Percentiles rank a stretch among this genome's conserved stretches.
These are phyloP conservation scores for Exephanes ischioxanthus DNA, from an alignment of 2,888 invertebrate species.

Conservation along the genomic window DNA sequence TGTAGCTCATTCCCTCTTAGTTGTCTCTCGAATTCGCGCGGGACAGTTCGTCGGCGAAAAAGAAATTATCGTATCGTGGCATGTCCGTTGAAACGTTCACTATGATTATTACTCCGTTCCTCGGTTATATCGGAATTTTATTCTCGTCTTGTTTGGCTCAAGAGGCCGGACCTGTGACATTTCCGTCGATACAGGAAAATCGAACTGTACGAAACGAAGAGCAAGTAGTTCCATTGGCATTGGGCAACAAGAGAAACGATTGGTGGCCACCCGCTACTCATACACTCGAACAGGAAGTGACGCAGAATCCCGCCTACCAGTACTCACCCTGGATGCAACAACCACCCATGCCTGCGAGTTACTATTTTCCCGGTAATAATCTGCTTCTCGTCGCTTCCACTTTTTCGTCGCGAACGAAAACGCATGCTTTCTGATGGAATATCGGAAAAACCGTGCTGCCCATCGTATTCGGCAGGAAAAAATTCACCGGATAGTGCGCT, in stretches of 20 bases:
- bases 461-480: too few species aligned
- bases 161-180: constrained; percentile 37
- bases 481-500: too few species aligned
- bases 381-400: neutral
- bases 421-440: constrained; percentile 13
- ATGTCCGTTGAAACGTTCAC: constrained; percentile 38
- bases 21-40: constrained; percentile 32
- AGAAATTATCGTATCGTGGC: neutral
- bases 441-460: neutral
- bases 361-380: constrained; percentile 76
- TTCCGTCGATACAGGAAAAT: constrained; percentile 61
- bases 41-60: neutral
- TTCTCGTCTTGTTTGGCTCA: constrained; percentile 39
- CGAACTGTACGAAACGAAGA: constrained; percentile 60
- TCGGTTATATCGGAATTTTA: constrained; percentile 38
- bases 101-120: constrained; percentile 27
- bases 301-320: constrained; percentile 59
- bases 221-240: constrained; percentile 8
- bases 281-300: constrained; percentile 59
- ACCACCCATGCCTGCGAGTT: constrained; percentile 70
- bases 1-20: constrained; percentile 29
- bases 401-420: constrained; percentile 17
- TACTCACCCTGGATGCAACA: constrained; percentile 66
- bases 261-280: constrained; percentile 68
- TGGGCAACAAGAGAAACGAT: constrained; percentile 65